phyloP scores from a whole-genome alignment of 1,140 invertebrate species.

The Teleogryllus occipitalis region DNA sequence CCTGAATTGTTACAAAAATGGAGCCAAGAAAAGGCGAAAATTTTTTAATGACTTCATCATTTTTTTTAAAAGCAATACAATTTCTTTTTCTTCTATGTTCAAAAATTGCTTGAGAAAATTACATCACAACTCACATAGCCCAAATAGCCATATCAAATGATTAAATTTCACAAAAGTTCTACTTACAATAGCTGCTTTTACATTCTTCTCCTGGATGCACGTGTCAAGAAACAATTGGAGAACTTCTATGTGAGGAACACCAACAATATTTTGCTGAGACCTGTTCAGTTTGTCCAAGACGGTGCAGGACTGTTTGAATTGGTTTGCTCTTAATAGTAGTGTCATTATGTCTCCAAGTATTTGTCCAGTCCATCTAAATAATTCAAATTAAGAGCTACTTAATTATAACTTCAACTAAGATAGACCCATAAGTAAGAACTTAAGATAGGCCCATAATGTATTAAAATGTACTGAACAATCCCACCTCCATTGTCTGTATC shows the following conservation, averaged over 20 bases:
- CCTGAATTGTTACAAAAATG: too few species aligned
- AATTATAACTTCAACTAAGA: not conserved
- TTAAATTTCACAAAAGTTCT: conserved; percentile 11
- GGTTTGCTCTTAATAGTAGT: conserved; percentile 38
- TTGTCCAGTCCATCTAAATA: conserved; percentile 43
- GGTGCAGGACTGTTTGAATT: conserved; percentile 40
- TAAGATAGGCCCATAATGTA: not conserved
- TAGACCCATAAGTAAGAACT: not conserved
- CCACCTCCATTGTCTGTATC: conserved; percentile 15
- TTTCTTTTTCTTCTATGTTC: too few species aligned
- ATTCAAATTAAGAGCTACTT: not conserved
- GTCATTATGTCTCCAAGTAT: conserved; percentile 48
- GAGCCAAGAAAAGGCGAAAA: too few species aligned
- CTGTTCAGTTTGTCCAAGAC: conserved; percentile 44
- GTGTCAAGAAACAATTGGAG: conserved; percentile 40
- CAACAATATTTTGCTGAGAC: conserved; percentile 42
- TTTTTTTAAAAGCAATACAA: too few species aligned
- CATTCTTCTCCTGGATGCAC: conserved; percentile 40
- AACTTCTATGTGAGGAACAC: conserved; percentile 41
- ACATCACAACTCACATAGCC: too few species aligned
- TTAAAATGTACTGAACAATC: not conserved
- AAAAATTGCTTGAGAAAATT: too few species aligned
- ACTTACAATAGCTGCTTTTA: conserved; percentile 40
- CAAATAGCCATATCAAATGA: not conserved
- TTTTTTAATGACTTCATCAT: too few species aligned